A percentile compares a stretch with the other conserved stretches of the same genome.
Conservation (phyloP, 1,140 invertebrate species). For the Andricus grossulariae region DNA sequence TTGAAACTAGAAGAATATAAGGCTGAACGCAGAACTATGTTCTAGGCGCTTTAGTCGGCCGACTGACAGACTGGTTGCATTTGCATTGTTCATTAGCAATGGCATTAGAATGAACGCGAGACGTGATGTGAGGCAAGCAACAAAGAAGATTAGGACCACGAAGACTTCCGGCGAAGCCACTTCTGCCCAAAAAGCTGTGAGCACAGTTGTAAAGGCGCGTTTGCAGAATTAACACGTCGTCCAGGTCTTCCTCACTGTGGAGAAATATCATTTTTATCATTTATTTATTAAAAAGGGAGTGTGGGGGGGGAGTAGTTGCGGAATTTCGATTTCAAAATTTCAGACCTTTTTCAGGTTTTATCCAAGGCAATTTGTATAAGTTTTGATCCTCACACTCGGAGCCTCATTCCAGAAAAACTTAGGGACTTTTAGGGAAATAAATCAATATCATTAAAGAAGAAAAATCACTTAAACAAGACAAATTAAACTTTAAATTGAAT, state of each 20-base stretch:
- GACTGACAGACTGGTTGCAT: conserved; percentile 66
- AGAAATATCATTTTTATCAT: conserved; percentile 1
- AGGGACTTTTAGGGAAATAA: too few species aligned
- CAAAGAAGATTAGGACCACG: conserved; percentile 71
- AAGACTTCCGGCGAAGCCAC: conserved; percentile 71
- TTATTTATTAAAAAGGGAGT: too few species aligned
- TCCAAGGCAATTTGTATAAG: too few species aligned
- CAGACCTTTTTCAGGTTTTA: too few species aligned
- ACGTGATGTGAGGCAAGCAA: conserved; percentile 73
- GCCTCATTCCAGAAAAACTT: too few species aligned
- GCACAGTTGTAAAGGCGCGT: conserved; percentile 81
- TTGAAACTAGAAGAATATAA: background rate
- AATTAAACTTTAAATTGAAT: too few species aligned
- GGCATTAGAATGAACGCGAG: conserved; percentile 70
- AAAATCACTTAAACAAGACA: too few species aligned
- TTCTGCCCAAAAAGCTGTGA: conserved; percentile 79
- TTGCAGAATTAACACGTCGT: conserved; percentile 80
- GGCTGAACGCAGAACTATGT: conserved; percentile 55
- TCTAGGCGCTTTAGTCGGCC: conserved; percentile 62
- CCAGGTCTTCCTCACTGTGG: conserved; percentile 79
- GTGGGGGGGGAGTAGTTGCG: too few species aligned
- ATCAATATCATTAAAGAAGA: too few species aligned
- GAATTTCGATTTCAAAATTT: too few species aligned
- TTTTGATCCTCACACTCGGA: too few species aligned
- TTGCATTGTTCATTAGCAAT: conserved; percentile 69